phyloP scores from a whole-genome alignment of 2,113 vertebrate species.

The Python bivittatus region DNA sequence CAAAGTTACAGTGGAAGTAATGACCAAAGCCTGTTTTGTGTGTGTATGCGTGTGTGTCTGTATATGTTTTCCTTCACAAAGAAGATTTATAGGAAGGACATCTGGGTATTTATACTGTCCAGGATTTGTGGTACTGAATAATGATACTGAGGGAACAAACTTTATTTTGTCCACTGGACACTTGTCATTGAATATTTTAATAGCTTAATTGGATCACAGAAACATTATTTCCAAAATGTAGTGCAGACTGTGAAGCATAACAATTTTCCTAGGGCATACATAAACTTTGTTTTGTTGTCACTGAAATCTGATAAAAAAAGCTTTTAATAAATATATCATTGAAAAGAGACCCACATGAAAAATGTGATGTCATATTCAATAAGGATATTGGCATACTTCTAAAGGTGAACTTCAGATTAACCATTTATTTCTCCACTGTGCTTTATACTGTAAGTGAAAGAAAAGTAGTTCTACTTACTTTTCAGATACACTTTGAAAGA shows the following conservation, averaged over 20 bases:
- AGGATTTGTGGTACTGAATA: conserved; percentile 49
- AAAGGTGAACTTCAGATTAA: conserved; percentile 61
- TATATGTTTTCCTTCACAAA: conserved; percentile 55
- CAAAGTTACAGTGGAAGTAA: conserved; percentile 35
- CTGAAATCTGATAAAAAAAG: conserved; percentile 66
- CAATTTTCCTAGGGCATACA: conserved; percentile 60
- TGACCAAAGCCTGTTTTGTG: background rate
- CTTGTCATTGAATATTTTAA: conserved; percentile 66
- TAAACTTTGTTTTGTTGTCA: conserved; percentile 61
- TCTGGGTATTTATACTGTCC: conserved; percentile 46
- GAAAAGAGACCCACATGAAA: conserved; percentile 59
- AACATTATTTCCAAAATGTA: conserved; percentile 54
- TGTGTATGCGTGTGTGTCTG: conserved; percentile 52
- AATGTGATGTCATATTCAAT: conserved; percentile 67
- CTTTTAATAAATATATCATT: conserved; percentile 71
- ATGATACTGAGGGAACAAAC: conserved; percentile 55
- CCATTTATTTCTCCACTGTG: conserved; percentile 44
- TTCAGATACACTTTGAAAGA: background rate
- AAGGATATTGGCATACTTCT: conserved; percentile 60
- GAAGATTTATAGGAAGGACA: conserved; percentile 57
- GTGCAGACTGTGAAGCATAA: conserved; percentile 54
- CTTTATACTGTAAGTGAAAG: background rate
- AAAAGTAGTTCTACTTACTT: background rate
- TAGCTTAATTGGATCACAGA: conserved; percentile 68
- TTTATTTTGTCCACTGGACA: conserved; percentile 54